These are phyloP conservation scores for Trichonephila clavata DNA, from an alignment of 1,140 invertebrate genomes.

Conservation along the genomic window DNA sequence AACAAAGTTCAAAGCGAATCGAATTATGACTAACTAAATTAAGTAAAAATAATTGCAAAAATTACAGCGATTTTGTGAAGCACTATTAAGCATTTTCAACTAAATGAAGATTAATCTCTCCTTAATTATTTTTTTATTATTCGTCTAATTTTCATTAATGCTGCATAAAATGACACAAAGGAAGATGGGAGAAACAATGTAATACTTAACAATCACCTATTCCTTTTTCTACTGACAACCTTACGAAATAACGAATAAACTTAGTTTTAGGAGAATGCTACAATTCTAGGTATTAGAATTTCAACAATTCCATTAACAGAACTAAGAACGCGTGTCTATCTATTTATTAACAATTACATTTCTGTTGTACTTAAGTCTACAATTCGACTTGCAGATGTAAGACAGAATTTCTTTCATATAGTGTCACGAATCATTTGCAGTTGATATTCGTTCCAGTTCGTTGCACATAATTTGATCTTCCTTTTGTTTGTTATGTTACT, in stretches of 20 bases:
- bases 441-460: conserved; percentile 35
- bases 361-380: not conserved
- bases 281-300: not conserved
- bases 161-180: no score
- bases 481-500: conserved; percentile 23
- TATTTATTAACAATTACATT: not conserved
- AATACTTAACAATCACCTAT: no score
- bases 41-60: no score
- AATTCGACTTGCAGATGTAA: not conserved
- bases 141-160: no score
- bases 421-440: conserved; percentile 29
- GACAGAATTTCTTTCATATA: not conserved
- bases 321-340: not conserved
- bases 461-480: not conserved
- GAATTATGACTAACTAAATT: no score
- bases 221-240: no score
- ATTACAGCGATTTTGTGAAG: no score
- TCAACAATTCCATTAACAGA: not conserved
- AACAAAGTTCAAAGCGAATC: no score
- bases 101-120: no score
- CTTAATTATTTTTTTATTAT: no score
- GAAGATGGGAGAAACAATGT: no score
- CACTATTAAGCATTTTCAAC: no score
- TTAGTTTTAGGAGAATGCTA: not conserved
- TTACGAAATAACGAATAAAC: not conserved